Conservation (phyloP, 2,797 vertebrate species). For the Hemitrygon akajei region DNA sequence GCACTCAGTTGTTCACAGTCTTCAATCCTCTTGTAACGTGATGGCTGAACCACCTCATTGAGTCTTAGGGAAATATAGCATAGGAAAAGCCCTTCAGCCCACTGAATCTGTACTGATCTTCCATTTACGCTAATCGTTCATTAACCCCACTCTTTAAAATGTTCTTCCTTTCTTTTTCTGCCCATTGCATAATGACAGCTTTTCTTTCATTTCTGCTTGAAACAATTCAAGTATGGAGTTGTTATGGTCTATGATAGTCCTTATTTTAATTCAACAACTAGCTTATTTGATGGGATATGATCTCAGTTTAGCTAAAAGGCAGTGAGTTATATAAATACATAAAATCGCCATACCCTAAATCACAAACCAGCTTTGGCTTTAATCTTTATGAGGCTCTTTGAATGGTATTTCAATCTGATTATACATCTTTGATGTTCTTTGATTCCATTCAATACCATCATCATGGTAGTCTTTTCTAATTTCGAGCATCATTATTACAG, state of each 20-base stretch:
- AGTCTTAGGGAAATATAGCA: too few relatives aligned
- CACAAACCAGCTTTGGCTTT: background rate
- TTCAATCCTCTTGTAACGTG: background rate
- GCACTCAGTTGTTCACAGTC: background rate
- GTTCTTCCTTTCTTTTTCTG: background rate
- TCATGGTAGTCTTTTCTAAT: background rate
- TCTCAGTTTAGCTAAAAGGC: background rate
- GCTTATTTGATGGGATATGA: background rate
- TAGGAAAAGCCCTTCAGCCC: too few relatives aligned
- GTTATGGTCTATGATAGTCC: background rate
- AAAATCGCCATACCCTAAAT: background rate
- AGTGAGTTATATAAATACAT: background rate
- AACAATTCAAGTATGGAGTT: background rate
- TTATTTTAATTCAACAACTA: background rate
- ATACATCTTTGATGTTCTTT: conserved; percentile 2
- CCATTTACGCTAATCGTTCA: too few relatives aligned
- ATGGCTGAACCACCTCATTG: background rate
- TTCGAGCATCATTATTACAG: background rate
- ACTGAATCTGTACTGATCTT: too few relatives aligned
- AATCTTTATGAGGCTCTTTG: background rate
- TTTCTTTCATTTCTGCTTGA: background rate
- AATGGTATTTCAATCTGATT: background rate
- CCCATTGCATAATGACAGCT: background rate
- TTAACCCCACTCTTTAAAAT: too few relatives aligned
- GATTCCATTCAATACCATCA: background rate